Conservation (phyloP, 2,113 vertebrate genomes). For the Phalacrocorax carbo region DNA sequence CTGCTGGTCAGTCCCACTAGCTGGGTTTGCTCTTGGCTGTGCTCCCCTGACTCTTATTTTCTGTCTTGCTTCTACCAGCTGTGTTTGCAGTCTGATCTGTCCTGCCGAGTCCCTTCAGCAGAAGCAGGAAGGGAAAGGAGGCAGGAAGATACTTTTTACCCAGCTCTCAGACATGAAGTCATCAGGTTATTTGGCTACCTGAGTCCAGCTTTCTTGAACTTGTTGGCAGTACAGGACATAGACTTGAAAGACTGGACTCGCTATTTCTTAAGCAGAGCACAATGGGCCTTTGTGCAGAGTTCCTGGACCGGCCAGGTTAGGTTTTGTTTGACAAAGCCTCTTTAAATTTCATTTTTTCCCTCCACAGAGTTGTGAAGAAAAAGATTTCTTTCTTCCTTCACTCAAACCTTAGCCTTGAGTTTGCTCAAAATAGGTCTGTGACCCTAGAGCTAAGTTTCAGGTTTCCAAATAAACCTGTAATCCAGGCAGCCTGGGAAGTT, state of each 20-base stretch:
- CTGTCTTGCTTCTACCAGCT: neutral
- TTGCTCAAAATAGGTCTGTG: neutral
- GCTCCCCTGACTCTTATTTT: neutral
- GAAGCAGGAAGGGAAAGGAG: neutral
- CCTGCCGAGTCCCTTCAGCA: neutral
- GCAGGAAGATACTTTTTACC: neutral
- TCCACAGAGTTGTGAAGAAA: neutral
- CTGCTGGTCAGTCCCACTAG: neutral
- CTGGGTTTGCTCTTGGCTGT: neutral
- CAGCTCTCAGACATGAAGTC: constrained; percentile 41
- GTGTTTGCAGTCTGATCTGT: neutral
- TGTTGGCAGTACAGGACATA: neutral
- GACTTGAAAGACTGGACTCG: constrained; percentile 4
- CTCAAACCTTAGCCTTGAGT: neutral
- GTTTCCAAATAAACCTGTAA: constrained; percentile 28
- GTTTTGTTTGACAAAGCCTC: constrained; percentile 54
- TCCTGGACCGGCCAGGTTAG: neutral
- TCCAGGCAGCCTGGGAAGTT: neutral
- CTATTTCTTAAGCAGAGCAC: constrained; percentile 9
- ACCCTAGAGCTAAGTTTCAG: neutral
- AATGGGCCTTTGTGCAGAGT: neutral
- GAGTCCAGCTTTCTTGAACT: neutral
- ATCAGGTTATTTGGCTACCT: constrained; percentile 14
- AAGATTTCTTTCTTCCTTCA: constrained; percentile 52
- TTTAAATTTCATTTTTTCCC: neutral